Percentiles rank a stretch among this genome's conserved stretches.
Evolutionary conservation across 2,888 invertebrate genomes (phyloP).

Genomic region (Diabrotica balteata): DNA sequence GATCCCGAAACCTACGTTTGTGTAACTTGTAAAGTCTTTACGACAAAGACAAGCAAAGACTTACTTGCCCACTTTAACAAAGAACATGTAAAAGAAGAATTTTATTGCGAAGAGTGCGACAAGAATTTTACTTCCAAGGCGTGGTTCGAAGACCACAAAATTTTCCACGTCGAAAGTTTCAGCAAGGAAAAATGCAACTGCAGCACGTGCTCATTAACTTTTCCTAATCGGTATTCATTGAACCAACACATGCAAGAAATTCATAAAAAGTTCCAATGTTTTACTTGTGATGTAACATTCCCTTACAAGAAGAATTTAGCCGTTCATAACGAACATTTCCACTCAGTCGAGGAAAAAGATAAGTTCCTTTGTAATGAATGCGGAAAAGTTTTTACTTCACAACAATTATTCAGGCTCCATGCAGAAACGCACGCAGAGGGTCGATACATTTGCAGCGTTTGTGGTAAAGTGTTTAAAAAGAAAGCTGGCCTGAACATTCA

Average conservation of each 20-base stretch:
- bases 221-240: not conserved
- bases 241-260: not conserved
- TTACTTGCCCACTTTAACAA: not conserved
- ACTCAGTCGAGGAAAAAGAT: not conserved
- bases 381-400: not conserved
- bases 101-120: not conserved
- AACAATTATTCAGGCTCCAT: not conserved
- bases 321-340: not conserved
- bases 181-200: not conserved
- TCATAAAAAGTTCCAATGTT: not conserved
- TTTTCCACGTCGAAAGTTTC: not conserved
- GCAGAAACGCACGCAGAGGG: not conserved
- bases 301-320: not conserved
- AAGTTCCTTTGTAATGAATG: not conserved
- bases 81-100: not conserved
- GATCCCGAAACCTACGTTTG: not conserved
- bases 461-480: not conserved
- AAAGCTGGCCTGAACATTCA: not conserved
- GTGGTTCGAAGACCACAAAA: not conserved
- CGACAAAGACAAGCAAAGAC: not conserved
- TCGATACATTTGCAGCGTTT: not conserved
- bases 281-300: not conserved
- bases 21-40: not conserved
- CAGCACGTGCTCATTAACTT: not conserved
- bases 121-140: not conserved